Evolutionary conservation across 2,113 vertebrate species (phyloP), one percentile per base, ranked within the genome.

Genomic region (Arvicanthis niloticus): DNA sequence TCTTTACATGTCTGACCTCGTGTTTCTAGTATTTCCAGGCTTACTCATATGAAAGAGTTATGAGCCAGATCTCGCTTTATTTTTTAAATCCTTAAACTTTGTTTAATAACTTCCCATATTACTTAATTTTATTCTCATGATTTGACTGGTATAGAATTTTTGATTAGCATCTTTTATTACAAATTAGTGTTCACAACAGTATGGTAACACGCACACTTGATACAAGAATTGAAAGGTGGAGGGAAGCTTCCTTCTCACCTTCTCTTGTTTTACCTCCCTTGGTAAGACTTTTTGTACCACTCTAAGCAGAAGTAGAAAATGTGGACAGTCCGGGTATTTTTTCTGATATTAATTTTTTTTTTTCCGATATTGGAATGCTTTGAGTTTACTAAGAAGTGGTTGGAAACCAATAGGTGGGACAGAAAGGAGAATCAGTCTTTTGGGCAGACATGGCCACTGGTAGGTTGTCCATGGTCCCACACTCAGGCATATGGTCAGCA

Each of bases 101-200:
- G 67, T 91, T 86, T 75, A 22, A 91, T 80, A 42, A 42, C 26
- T 88, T 73, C 62, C 62, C 48, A 29, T 88, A 9, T 53, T 77
- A 0, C 67, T 70, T 89, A 17, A 89, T 91, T 96, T 91, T 40
- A 62, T 72, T 88, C 40, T 80, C 5, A 1, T 82, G 86, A 70
- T 87, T 96, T 91, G 31, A 51, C 42, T 76, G 70, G 11, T 24
- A 89, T 53, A 65, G 16, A 89, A 84, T 45, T 87, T 93, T 76
- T 48, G 48, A 86, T 75, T 77, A 93, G 81, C 7, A 93, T 70
- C 5, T 53, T 94, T 67, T 70, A 17, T 95, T 88, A 77, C 89
- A 96, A 81, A 65, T 17, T 15, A 91, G 12, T 13, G 7, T 68
- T 13, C 56, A 45, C 13, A 62, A 16, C n/a, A 45, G 58, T 29